Evolutionary conservation across 2,888 invertebrate genomes (phyloP), one percentile per base, ranked within the genome.

Genomic region (Perizoma flavofasciatum): DNA sequence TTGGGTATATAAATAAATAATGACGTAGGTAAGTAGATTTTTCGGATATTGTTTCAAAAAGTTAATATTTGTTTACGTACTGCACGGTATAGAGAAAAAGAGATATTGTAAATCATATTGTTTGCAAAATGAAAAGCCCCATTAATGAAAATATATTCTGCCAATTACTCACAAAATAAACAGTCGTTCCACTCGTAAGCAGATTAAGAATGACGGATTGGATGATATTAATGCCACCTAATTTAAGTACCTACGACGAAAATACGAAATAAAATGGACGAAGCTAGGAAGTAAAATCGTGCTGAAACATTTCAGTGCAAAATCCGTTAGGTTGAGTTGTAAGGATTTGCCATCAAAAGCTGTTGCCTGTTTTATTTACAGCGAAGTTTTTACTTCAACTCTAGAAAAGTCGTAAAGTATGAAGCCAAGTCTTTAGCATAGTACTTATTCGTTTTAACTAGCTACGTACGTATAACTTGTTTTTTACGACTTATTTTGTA

Each of bases 131-230:
- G 45, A 43, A 54, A 50, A 50, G 37, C 33, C 40, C 32, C n/a
- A 35, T 33, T 44, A 52, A 51, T 51, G 34, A 49, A 48, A 53
- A 56, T 48, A 59, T 58, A 62, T 62, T 61, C 54, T 40, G 51
- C 47, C 54, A 55, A 57, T 57, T 58, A 55, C 22, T 47, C 45
- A 44, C 39, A 51, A 59, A 61, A 58, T 41, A 52, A 53, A 64
- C 57, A 59, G 56, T 40, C 33, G 61, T 64, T 64, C 61, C 61
- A 55, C 61, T 65, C 55, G 47, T 69, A 67, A 66, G 66, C 63
- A 63, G 69, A 69, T 69, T 67, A 66, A 63, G 61, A 64, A 66
- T 69, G 69, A 69, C 66, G 63, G 67, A 69, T 69, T 58, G 66
- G 59, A 58, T 44, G 46, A 48, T 22, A 62, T 63, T 61, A 60